phyloP scores from a whole-genome alignment of 2,888 invertebrate genomes.

The Epinotia bilunana region DNA sequence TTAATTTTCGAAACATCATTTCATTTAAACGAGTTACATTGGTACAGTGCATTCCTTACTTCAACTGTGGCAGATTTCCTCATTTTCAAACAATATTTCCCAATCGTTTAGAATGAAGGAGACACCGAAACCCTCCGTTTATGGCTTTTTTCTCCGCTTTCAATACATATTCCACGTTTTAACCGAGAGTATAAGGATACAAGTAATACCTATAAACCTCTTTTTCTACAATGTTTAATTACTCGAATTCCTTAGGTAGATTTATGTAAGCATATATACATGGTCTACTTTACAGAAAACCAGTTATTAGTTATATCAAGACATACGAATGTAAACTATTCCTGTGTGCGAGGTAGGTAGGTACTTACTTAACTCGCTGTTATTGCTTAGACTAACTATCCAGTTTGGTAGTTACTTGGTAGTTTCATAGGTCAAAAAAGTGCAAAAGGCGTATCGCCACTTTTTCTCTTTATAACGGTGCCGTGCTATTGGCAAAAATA shows the following conservation, averaged over 20 bases:
- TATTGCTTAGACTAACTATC: background rate
- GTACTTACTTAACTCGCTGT: background rate
- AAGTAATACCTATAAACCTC: constrained; percentile 24
- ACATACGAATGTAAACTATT: constrained; percentile 1
- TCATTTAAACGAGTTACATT: background rate
- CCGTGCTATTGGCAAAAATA: constrained; percentile 4
- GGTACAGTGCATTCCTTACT: constrained; percentile 9
- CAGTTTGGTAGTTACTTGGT: background rate
- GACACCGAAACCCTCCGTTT: constrained; percentile 32
- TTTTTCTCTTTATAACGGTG: background rate
- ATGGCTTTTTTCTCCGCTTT: constrained; percentile 36
- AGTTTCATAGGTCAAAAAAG: background rate
- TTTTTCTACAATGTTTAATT: constrained; percentile 34
- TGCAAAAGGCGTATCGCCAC: background rate
- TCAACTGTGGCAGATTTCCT: constrained; percentile 18
- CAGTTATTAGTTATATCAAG: constrained; percentile 10
- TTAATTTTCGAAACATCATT: background rate
- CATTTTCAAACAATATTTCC: constrained; percentile 38
- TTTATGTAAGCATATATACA: background rate
- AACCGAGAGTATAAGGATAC: constrained; percentile 6
- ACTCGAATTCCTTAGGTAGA: constrained; percentile 10
- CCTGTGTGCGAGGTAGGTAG: background rate
- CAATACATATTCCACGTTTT: constrained; percentile 27
- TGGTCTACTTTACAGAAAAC: constrained; percentile 9
- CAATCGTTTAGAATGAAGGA: constrained; percentile 26